Evolutionary conservation across 2,797 vertebrate species (phyloP), one percentile per base, ranked within the genome.

Genomic region (Pangasius mekongensis): DNA sequence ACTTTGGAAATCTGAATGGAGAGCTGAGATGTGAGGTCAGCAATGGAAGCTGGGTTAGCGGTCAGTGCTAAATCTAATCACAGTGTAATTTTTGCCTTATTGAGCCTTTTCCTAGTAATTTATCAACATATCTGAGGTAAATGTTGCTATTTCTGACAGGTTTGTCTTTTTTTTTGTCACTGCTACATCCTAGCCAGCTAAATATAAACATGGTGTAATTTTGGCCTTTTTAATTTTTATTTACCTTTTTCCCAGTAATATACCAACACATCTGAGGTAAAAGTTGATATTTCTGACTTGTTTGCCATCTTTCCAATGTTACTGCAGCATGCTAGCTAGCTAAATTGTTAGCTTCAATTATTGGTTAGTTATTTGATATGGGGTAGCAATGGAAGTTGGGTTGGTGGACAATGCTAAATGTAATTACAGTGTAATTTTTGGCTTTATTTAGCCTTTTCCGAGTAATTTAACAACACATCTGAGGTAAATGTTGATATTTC

Each of bases 241-340:
- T 82, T 3, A 60, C 1, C 20, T 1, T 3, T 60, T 60, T 60
- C 30, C 33, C 24, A 36, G 4, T 39, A 13, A 24, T 11, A 27
- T 24, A 24, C 10, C 10, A 62, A 60, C 18, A 82, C 33, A 39
- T 39, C 52, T 56, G 76, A 33, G 39, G 39, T 39, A 39, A 39
- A 39, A 39, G 39, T 54, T 54, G 2, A 20, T 56, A 54, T 78
- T 78, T 54, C 74, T 16, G 47, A 77, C 0, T 52, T 2, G 27
- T 33, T 78, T 54, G n/a, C 9, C 16, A 14, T 56, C 7, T 78
- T 78, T 56, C 18, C 9, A 7, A 93, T 64, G 58, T 47, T 7
- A 43, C 10, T 62, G 10, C 33, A 18, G 49, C 27, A 64, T 20
- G 60, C 14, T 66, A 18, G 22, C 27, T 69, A 54, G n/a, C 27